phyloP scores from a whole-genome alignment of 2,113 vertebrate genomes.

The Lagenorhynchus albirostris region DNA sequence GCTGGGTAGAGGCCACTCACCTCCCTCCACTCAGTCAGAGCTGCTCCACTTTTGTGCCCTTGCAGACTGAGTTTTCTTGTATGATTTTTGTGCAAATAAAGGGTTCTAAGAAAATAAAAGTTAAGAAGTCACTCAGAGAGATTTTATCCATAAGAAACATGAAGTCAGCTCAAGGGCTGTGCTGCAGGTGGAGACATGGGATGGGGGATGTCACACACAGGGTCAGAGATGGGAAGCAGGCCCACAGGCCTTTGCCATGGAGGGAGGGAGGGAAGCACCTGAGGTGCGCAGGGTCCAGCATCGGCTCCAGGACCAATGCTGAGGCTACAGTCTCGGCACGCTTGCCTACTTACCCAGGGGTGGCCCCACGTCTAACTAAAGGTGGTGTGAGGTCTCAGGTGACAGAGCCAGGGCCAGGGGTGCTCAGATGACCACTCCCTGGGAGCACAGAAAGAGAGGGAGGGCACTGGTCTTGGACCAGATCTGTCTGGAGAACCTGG shows the following conservation, averaged over 20 bases:
- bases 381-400: background rate
- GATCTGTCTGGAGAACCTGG: background rate
- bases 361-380: background rate
- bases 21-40: background rate
- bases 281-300: background rate
- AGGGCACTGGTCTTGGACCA: too few species aligned
- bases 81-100: background rate
- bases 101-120: background rate
- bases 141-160: background rate
- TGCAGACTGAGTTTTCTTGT: background rate
- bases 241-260: background rate
- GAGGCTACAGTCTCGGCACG: background rate
- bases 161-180: background rate
- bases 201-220: too few species aligned
- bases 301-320: background rate
- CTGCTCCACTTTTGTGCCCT: background rate
- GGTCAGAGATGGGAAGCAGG: background rate
- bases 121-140: background rate
- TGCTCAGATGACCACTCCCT: background rate
- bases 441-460: background rate
- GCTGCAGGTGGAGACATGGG: background rate
- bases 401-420: background rate
- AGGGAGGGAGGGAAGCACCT: background rate
- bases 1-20: background rate
- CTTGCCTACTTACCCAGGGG: background rate